Evolutionary conservation across 1,140 invertebrate genomes (phyloP).

Genomic region (Lamellibrachia luymesi): DNA sequence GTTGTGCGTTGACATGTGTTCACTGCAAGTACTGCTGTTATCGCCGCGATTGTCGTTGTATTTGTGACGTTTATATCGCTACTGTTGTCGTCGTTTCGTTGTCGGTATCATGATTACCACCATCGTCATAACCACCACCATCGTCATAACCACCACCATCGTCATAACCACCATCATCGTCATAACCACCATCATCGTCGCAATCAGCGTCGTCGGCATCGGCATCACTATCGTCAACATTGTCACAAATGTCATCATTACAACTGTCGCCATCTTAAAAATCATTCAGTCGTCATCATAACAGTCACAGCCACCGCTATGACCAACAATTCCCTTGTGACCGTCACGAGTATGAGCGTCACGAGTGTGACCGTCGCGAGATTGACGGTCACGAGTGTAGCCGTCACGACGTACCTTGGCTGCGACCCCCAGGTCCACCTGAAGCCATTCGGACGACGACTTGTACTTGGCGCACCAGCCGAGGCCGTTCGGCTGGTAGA

Average conservation of each 20-base stretch:
- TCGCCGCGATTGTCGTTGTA: slow-evolving; percentile 2
- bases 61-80: background rate
- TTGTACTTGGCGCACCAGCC: slow-evolving; percentile 63
- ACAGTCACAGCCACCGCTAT: background rate
- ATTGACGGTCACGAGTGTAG: background rate
- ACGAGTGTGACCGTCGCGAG: too few species aligned
- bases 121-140: background rate
- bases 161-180: background rate
- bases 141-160: background rate
- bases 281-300: slow-evolving; percentile 5
- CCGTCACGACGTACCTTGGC: slow-evolving; percentile 54
- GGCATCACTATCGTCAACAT: slow-evolving; percentile 35
- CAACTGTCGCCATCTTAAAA: background rate
- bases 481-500: slow-evolving; percentile 59
- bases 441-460: slow-evolving; percentile 62
- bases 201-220: slow-evolving; percentile 35
- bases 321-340: slow-evolving; percentile 7
- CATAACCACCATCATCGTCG: slow-evolving; percentile 25
- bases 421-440: slow-evolving; percentile 59
- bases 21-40: background rate
- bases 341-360: slow-evolving; percentile 10
- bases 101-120: background rate
- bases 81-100: background rate
- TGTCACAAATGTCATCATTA: slow-evolving; percentile 16
- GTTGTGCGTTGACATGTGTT: background rate